These are phyloP conservation scores for Eumaeus atala DNA, from an alignment of 1,140 invertebrate species.

Conservation along the genomic window DNA sequence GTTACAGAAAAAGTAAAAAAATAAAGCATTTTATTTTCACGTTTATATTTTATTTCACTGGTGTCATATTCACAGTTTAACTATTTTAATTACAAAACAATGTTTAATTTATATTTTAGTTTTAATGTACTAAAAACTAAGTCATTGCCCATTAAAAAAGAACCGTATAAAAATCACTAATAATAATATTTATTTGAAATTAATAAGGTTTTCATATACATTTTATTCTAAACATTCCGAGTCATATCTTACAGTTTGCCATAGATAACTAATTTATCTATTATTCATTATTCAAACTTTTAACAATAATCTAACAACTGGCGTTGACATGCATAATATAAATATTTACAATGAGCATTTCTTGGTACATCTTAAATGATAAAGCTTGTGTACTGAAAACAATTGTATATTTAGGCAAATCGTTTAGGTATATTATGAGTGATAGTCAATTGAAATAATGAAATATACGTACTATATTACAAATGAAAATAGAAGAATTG, in stretches of 20 bases:
- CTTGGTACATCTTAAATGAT: not conserved
- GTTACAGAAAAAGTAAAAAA: not conserved
- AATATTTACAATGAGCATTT: conserved; percentile 7
- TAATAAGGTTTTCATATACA: too few relatives aligned
- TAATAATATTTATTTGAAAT: not conserved
- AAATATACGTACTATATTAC: too few relatives aligned
- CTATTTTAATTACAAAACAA: conserved; percentile 70
- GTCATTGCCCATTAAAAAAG: conserved; percentile 54
- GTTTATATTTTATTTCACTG: conserved; percentile 65
- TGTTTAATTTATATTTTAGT: conserved; percentile 55
- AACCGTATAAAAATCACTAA: conserved; percentile 17
- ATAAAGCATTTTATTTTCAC: conserved; percentile 23
- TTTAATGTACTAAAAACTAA: conserved; percentile 61
- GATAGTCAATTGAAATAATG: too few relatives aligned
- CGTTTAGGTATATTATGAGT: too few relatives aligned
- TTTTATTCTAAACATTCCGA: too few relatives aligned
- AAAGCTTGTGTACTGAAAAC: conserved; percentile 1
- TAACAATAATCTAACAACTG: conserved; percentile 3
- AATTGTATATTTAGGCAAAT: not conserved
- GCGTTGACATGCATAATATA: not conserved
- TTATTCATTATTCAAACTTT: not conserved
- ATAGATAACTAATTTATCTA: not conserved
- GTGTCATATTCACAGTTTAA: conserved; percentile 66
- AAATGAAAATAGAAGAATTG: too few relatives aligned
- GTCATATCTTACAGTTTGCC: not conserved